Evolutionary conservation across 2,113 vertebrate species (phyloP).

Genomic region (Shinisaurus crocodilurus): DNA sequence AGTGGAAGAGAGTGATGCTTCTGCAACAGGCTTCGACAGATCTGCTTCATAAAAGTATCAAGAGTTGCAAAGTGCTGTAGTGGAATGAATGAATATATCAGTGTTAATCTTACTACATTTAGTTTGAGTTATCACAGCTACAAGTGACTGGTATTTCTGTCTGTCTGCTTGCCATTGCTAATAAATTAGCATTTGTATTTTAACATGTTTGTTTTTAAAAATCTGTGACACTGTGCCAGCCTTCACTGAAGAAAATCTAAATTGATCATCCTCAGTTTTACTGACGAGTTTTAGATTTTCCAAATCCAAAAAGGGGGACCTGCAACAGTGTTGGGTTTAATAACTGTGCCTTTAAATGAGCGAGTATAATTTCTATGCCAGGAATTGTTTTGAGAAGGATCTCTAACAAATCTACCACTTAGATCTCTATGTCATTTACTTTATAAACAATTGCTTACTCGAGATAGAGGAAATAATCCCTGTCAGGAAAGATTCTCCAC

Average conservation of each 20-base stretch:
- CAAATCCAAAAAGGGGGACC: rapidly evolving
- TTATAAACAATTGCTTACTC: conserved; percentile 26
- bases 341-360: not conserved
- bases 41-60: not conserved
- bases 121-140: not conserved
- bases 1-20: not conserved
- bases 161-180: not conserved
- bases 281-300: conserved; percentile 33
- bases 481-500: conserved; percentile 44
- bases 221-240: not conserved
- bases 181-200: not conserved
- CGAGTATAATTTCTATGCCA: conserved; percentile 26
- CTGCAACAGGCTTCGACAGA: not conserved
- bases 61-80: not conserved
- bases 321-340: conserved; percentile 36
- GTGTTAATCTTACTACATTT: not conserved
- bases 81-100: not conserved
- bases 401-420: conserved; percentile 18
- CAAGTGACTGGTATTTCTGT: not conserved
- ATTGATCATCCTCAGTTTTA: conserved; percentile 3
- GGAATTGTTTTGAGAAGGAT: conserved; percentile 30
- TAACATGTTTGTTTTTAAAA: not conserved
- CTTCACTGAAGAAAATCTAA: not conserved
- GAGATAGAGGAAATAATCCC: conserved; percentile 36
- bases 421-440: conserved; percentile 39